Evolutionary conservation across 2,113 vertebrate genomes (phyloP).

Genomic region (Myrmophylax atrothorax): DNA sequence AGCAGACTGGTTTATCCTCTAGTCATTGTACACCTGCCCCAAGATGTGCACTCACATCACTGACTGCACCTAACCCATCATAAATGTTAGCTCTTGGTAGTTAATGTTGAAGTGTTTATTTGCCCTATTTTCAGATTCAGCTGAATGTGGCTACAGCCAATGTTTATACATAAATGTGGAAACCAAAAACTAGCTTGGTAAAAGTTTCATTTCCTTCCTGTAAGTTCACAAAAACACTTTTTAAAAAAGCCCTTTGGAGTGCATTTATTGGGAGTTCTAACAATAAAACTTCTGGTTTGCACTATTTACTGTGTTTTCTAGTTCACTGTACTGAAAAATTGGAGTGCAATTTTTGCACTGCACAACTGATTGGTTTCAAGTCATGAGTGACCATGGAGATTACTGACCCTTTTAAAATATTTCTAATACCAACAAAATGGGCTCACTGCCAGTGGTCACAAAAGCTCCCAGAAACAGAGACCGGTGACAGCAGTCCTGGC

Average conservation of each 20-base stretch:
- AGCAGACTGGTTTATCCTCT: background rate
- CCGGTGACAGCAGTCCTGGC: background rate
- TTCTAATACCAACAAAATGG: background rate
- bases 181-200: background rate
- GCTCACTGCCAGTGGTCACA: background rate
- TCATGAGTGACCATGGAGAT: background rate
- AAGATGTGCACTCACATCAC: background rate
- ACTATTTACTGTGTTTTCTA: background rate
- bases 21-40: background rate
- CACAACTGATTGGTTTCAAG: background rate
- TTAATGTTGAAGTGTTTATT: background rate
- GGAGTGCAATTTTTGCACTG: background rate
- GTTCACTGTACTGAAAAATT: background rate
- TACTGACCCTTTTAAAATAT: background rate
- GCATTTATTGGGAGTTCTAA: background rate
- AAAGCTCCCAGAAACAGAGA: background rate
- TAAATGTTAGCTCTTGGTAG: background rate
- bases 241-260: background rate
- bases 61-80: background rate
- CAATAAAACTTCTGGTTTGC: background rate
- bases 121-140: background rate
- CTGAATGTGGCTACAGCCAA: background rate
- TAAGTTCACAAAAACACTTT: background rate
- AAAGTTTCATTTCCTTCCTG: background rate
- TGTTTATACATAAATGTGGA: background rate